A percentile compares a stretch with the other conserved stretches of the same genome.
These are phyloP conservation scores for Sipunculus nudus DNA, from an alignment of 2,888 invertebrate genomes.

Conservation along the genomic window DNA sequence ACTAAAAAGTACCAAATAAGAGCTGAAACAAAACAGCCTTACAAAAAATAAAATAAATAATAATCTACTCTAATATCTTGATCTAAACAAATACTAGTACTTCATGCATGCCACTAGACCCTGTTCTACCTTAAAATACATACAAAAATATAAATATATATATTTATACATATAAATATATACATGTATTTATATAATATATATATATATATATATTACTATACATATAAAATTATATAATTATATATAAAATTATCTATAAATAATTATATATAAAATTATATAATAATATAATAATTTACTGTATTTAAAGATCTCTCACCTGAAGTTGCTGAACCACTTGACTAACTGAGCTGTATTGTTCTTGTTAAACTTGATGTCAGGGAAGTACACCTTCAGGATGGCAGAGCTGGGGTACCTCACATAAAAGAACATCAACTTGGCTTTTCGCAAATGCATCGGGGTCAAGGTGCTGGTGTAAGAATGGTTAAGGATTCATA, in stretches of 20 bases:
- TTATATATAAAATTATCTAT: background rate
- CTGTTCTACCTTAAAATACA: background rate
- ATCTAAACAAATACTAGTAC: no score
- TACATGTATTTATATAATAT: background rate
- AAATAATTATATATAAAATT: background rate
- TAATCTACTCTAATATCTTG: no score
- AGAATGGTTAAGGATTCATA: conserved; percentile 35
- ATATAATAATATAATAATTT: background rate
- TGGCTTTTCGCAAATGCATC: conserved; percentile 99
- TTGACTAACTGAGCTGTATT: conserved; percentile 99
- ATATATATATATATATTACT: background rate
- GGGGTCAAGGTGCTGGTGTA: conserved; percentile 85
- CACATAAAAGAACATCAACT: conserved; percentile 99
- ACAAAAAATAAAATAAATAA: no score
- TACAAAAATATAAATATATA: background rate
- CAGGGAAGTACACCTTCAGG: conserved; percentile 99
- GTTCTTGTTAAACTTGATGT: conserved; percentile 99
- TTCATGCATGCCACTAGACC: no score
- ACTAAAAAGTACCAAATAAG: no score
- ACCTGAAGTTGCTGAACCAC: conserved; percentile 99
- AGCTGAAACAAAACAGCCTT: no score
- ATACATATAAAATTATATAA: conserved; percentile 2
- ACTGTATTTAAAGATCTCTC: conserved; percentile 65
- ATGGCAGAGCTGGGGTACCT: conserved; percentile 98
- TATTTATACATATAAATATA: conserved; percentile 1